Conservation (phyloP, 2,888 invertebrate genomes). For the Loripinus fragilis region DNA sequence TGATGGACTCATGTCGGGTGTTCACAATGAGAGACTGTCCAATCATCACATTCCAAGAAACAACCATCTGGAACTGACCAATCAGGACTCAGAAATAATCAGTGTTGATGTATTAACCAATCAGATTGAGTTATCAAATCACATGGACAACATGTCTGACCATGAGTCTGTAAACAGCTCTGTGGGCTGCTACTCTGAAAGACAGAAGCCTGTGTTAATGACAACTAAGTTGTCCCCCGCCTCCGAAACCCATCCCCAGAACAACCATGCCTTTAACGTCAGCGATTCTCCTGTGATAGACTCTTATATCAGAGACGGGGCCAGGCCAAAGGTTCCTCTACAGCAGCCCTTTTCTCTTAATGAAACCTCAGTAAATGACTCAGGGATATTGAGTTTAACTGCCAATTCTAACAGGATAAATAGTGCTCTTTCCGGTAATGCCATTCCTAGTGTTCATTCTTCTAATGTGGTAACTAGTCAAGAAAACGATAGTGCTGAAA, state of each 20-base stretch:
- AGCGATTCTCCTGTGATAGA: slow-evolving; percentile 59
- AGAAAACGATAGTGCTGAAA: slow-evolving; percentile 13
- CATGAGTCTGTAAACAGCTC: slow-evolving; percentile 35
- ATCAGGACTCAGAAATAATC: slow-evolving; percentile 51
- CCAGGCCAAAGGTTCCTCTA: slow-evolving; percentile 65
- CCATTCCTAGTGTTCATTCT: slow-evolving; percentile 31
- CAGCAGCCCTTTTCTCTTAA: slow-evolving; percentile 39
- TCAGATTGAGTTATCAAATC: slow-evolving; percentile 48
- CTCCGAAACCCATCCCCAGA: slow-evolving; percentile 69
- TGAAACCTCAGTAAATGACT: slow-evolving; percentile 41
- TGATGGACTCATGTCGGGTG: slow-evolving; percentile 58
- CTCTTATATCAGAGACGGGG: slow-evolving; percentile 63
- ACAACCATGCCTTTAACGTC: slow-evolving; percentile 66
- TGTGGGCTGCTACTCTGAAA: slow-evolving; percentile 40
- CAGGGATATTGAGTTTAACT: slow-evolving; percentile 43
- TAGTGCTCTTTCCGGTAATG: slow-evolving; percentile 27
- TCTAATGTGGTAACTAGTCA: slow-evolving; percentile 41
- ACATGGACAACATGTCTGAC: slow-evolving; percentile 39
- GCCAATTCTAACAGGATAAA: slow-evolving; percentile 39
- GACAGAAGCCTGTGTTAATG: slow-evolving; percentile 51
- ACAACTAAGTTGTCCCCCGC: slow-evolving; percentile 70
- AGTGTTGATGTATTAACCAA: slow-evolving; percentile 58
- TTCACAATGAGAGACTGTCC: slow-evolving; percentile 47
- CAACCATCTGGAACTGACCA: slow-evolving; percentile 36
- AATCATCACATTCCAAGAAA: slow-evolving; percentile 30